Base-by-base conservation (phyloP, 2,113 vertebrate species). In the Nesospiza acunhae region DNA sequence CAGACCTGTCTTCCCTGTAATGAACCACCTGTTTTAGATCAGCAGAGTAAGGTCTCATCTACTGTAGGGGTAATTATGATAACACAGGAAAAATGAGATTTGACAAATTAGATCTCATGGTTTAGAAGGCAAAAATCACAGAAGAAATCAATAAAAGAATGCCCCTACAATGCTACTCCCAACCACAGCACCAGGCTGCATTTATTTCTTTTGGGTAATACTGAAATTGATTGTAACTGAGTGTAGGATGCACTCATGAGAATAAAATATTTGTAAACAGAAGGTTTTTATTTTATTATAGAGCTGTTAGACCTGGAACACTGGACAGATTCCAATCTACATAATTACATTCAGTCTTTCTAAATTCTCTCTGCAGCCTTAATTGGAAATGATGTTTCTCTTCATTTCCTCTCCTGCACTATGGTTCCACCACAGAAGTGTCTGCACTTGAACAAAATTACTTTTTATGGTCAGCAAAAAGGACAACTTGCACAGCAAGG, bases 221-320 rank as follows among this genome's bases (percentile, higher is more conserved):
- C 20, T 52, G 64, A 79, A 90, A 92, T 56, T 70, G 73, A 69
- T 56, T 60, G 70, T 67, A 88, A 41, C 10, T 10, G 76, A 94
- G 52, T 13, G 44, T 59, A 74, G 35, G 46, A 62, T 86, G 39
- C 4, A 19, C 89, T 79, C 66, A 81, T 0, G 3, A 95, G 55
- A 90, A 90, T 44, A 91, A 78, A 93, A 76, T 87, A 88, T 84
- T 90, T 91, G 87, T 84, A 95, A 96, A 89, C 92, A 91, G 67
- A 89, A 87, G 22, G 53, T 53, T 84, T 96, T 94, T 88, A 93
- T 96, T 95, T 96, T 53, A 96, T 97, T 95, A 92, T 39, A 88
- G 69, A 94, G 82, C 93, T 88, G 68, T 78, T 95, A 93, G 92
- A 80, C 76, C 72, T 81, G 83, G 92, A 88, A 91, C 83, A 21